These are phyloP conservation scores for Eudemis profundana DNA, from an alignment of 2,888 invertebrate species.

Conservation along the genomic window DNA sequence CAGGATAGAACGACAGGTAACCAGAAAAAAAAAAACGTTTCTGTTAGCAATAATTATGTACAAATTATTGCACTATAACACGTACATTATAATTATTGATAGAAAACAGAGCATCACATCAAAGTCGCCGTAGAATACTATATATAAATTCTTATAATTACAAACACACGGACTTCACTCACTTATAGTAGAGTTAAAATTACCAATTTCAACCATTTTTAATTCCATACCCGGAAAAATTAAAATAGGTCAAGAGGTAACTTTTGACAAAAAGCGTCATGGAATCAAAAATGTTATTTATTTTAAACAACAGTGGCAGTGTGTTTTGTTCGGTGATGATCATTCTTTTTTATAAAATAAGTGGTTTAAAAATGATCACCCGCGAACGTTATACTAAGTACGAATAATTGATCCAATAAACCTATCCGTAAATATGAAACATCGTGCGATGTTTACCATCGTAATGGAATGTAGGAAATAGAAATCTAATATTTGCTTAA, in stretches of 20 bases:
- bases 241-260: constrained; percentile 27
- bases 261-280: constrained; percentile 15
- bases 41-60: constrained; percentile 50
- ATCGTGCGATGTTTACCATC: constrained; percentile 48
- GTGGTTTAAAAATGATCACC: constrained; percentile 65
- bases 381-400: constrained; percentile 67
- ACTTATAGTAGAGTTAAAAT: constrained; percentile 49
- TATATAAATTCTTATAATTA: constrained; percentile 47
- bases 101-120: constrained; percentile 55
- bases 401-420: constrained; percentile 78
- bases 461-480: constrained; percentile 66
- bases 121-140: constrained; percentile 50
- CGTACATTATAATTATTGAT: constrained; percentile 49
- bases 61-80: constrained; percentile 50
- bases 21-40: constrained; percentile 49
- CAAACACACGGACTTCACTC: constrained; percentile 55
- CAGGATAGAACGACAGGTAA: constrained; percentile 39
- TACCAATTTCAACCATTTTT: constrained; percentile 47
- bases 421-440: constrained; percentile 60
- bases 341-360: constrained; percentile 51
- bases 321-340: constrained; percentile 61
- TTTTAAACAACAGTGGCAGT: constrained; percentile 70
- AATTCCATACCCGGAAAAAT: constrained; percentile 30
- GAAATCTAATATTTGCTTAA: constrained; percentile 40
- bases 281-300: constrained; percentile 45